A percentile compares a stretch with the other conserved stretches of the same genome.
Conservation (phyloP, 2,888 invertebrate species). For the Epinotia nisella region DNA sequence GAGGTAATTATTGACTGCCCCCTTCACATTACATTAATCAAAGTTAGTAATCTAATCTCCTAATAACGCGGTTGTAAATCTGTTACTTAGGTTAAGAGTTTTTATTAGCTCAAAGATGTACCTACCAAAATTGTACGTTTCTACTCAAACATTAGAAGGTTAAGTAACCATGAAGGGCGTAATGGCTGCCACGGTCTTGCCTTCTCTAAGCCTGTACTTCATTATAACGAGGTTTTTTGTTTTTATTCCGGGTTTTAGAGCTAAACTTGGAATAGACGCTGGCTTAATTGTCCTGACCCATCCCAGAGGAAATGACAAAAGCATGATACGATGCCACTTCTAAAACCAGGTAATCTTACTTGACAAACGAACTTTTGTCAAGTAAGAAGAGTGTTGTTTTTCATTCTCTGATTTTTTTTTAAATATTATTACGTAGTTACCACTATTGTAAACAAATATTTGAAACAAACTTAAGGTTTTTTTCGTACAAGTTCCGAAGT, state of each 20-base stretch:
- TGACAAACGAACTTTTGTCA: too few species aligned
- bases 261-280: too few species aligned
- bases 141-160: constrained; percentile 35
- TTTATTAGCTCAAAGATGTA: constrained; percentile 11
- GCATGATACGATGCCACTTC: too few species aligned
- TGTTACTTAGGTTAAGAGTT: constrained; percentile 19
- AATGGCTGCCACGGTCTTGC: constrained; percentile 31
- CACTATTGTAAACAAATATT: too few species aligned
- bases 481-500: too few species aligned
- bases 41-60: neutral
- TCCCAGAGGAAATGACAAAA: too few species aligned
- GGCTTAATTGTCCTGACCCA: too few species aligned
- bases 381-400: too few species aligned
- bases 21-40: constrained; percentile 14
- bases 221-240: neutral
- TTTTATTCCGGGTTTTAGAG: neutral
- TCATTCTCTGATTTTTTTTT: too few species aligned
- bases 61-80: constrained; percentile 3
- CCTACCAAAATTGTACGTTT: constrained; percentile 25
- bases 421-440: too few species aligned
- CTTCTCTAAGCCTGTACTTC: constrained; percentile 14
- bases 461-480: too few species aligned
- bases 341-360: too few species aligned
- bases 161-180: constrained; percentile 42
- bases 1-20: neutral